These are phyloP conservation scores for Amphiura filiformis DNA, from an alignment of 35 echinoderm and acorn worm genomes.

Conservation along the genomic window DNA sequence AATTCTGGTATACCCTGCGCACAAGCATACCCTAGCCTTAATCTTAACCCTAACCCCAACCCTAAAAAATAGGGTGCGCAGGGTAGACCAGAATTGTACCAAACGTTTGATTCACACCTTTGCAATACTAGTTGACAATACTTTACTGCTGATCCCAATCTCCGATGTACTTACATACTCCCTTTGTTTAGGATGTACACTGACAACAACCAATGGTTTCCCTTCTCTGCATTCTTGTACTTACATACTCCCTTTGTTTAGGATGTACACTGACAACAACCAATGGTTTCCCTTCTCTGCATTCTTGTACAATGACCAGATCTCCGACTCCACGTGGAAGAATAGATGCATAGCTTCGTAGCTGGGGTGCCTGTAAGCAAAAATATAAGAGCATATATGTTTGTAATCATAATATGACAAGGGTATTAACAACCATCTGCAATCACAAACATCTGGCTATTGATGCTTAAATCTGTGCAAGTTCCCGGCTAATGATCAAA, in stretches of 20 bases:
- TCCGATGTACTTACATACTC: conserved; percentile 82
- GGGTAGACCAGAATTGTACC: too few relatives aligned
- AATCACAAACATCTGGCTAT: not conserved
- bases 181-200: conserved; percentile 70
- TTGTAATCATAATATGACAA: too few relatives aligned
- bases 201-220: conserved; percentile 61
- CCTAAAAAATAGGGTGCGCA: too few relatives aligned
- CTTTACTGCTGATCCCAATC: too few relatives aligned
- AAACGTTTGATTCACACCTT: too few relatives aligned
- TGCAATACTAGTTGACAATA: too few relatives aligned
- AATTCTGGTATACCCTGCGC: too few relatives aligned
- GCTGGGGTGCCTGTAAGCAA: not conserved
- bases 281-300: conserved; percentile 61
- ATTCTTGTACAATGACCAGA: conserved; percentile 37
- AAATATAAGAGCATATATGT: too few relatives aligned
- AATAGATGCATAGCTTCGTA: conserved; percentile 22
- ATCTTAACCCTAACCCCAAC: too few relatives aligned
- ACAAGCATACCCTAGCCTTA: too few relatives aligned
- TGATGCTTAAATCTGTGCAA: not conserved
- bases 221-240: not conserved
- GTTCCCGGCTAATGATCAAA: too few relatives aligned
- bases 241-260: conserved; percentile 82
- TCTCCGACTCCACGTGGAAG: conserved; percentile 22
- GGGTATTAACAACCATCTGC: too few relatives aligned
- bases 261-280: conserved; percentile 82